Evolutionary conservation across 2,888 invertebrate genomes (phyloP), one percentile per base, ranked within the genome.

Genomic region (Drosophila colorata): DNA sequence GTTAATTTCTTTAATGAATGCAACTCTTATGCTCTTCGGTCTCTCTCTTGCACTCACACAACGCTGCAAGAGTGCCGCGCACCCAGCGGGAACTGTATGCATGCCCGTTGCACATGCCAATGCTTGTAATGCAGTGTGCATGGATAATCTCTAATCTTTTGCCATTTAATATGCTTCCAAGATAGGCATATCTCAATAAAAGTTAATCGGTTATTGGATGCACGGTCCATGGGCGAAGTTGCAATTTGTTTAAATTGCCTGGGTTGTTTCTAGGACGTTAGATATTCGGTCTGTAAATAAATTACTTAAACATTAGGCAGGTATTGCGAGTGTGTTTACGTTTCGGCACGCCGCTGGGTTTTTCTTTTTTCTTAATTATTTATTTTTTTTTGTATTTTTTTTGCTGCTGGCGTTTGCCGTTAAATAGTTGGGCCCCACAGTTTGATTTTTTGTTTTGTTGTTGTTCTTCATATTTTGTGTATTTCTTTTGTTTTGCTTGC

Each of bases 401-500:
- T 31, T 31, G 49, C 25, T 20, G 43, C 46, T 59, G 58, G 48
- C 44, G 56, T 57, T 74, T 57, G 49, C 75, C 69, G 69, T 72
- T 74, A 75, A 75, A 75, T 53, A 75, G 70, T 64, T 63, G 61
- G 78, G 55, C 78, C 61, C 74, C 28, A 37, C 47, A 48, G 57
- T 52, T 38, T 38, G 60, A 31, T 31, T 25, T 25, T 33, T 68
- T n/a, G n/a, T n/a, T 14, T 37, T 68, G 40, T 41, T 49, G 57
- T 2, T 61, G 13, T 25, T 43, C 28, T 13, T 66, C 9, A 31
- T 11, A 31, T 11, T 63, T 25, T 18, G 37, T 76, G 57, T 58
- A 20, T 48, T 70, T 48, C 31, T 25, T 69, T 46, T 53, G n/a
- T 51, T 47, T 58, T 28, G 31, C 20, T 65, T 47, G 25, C 16